Percentiles rank a stretch among this genome's conserved stretches.
Conservation (phyloP, 2,113 vertebrate species). For the Cricetomys ansorgei region DNA sequence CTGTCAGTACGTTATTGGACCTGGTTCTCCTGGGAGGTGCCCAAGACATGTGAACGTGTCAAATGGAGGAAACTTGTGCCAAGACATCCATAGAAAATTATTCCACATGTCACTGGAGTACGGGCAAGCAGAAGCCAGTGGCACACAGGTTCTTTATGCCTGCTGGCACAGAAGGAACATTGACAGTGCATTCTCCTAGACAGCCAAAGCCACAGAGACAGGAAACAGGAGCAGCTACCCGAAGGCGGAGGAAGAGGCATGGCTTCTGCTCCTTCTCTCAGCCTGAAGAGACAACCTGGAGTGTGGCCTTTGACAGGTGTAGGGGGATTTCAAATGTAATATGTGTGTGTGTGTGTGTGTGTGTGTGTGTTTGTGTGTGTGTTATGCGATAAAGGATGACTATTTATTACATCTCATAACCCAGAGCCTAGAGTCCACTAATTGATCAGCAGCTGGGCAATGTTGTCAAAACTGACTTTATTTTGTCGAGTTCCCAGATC, state of each 20-base stretch:
- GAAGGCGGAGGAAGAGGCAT: neutral
- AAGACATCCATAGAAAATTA: neutral
- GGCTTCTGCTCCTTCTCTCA: neutral
- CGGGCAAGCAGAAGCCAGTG: neutral
- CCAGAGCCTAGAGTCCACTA: neutral
- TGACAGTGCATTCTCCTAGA: neutral
- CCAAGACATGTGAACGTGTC: neutral
- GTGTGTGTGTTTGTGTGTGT: no score
- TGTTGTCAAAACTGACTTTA: neutral
- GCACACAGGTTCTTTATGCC: neutral
- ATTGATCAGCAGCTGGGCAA: neutral
- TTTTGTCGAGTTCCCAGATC: neutral
- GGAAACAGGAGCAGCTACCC: neutral
- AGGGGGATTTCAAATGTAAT: neutral
- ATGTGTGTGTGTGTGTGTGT: no score
- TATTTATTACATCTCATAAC: neutral
- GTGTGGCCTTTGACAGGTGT: neutral
- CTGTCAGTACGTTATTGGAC: neutral
- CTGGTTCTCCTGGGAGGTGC: neutral
- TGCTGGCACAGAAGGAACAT: neutral
- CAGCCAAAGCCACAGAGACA: neutral
- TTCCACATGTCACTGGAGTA: neutral
- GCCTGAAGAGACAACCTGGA: neutral
- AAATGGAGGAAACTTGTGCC: neutral
- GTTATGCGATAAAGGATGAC: neutral